Evolutionary conservation across 2,797 vertebrate species (phyloP).

Genomic region (Urophycis tenuis): DNA sequence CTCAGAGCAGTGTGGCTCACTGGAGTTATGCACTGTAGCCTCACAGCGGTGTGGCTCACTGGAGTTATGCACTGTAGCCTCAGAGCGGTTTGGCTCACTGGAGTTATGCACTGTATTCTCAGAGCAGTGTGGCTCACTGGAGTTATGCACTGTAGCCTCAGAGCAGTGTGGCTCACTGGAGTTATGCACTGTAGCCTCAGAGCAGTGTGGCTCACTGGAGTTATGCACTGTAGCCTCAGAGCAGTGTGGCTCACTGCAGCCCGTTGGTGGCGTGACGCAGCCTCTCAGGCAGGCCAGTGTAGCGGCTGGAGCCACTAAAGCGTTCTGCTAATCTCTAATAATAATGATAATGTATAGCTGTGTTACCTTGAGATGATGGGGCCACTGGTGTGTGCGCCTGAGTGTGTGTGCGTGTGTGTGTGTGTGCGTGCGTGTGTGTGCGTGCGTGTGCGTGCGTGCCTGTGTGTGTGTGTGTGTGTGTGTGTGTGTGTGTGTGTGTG

Average conservation of each 20-base stretch:
- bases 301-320: background rate
- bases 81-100: background rate
- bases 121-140: background rate
- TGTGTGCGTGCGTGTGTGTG: conserved; percentile 26
- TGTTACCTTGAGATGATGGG: background rate
- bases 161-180: background rate
- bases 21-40: too few relatives aligned
- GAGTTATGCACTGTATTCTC: background rate
- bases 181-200: background rate
- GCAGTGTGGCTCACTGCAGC: background rate
- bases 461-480: conserved; percentile 2
- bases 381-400: background rate
- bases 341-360: background rate
- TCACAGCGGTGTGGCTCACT: background rate
- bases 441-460: conserved; percentile 17
- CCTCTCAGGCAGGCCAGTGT: background rate
- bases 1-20: too few relatives aligned
- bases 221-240: background rate
- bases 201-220: background rate
- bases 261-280: too few relatives aligned
- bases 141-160: background rate
- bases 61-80: background rate
- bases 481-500: conserved; percentile 27
- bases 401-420: background rate
- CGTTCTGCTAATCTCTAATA: background rate